Base-by-base conservation (phyloP, 2,797 vertebrate genomes). In the Siniperca scherzeri region DNA sequence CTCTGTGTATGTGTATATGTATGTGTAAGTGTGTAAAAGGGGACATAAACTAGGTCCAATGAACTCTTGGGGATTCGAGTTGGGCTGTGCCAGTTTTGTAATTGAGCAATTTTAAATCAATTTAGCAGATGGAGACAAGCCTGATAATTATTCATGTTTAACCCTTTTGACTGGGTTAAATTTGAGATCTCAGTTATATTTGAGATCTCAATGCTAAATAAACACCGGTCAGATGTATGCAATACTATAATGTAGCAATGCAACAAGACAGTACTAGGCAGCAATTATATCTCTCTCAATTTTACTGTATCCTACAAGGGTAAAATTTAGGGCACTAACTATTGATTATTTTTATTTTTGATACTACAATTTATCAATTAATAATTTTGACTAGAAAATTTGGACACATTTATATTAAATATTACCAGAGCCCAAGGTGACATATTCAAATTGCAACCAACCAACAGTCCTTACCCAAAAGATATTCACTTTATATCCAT, bases 21-120 rank as follows among this genome's bases (percentile, higher is more conserved):
- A 19, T 62, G 27, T 57, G 16, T 5, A 52, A 30, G 61, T 61
- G 57, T 74, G 79, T 72, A 76, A 91, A 91, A 46, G 74, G 88
- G 83, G 80, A 36, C 88, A 56, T 86, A 86, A 92, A 89, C 77
- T 90, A 88, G 90, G 52, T 84, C 87, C 82, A n/a, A 46, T 56
- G 30, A 55, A 70, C 91, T 84, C 86, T 46, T 46, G 81, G 73
- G 91, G 78, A 72, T 69, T 78, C 40, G 16, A 74, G 64, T 38
- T 36, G 59, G 73, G 71, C 60, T 83, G 90, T 86, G 89, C 89
- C 87, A 93, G 84, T 93, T 93, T 87, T 85, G 69, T 89, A 90
- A 89, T 74, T 85, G 81, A 85, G 50, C 56, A 53, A 73, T 85
- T 85, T 83, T 7, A 48, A 87, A 84, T 86, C 73, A 78, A 87